Conservation (phyloP, 2,797 vertebrate genomes). For the Parotocinclus haroldoi region DNA sequence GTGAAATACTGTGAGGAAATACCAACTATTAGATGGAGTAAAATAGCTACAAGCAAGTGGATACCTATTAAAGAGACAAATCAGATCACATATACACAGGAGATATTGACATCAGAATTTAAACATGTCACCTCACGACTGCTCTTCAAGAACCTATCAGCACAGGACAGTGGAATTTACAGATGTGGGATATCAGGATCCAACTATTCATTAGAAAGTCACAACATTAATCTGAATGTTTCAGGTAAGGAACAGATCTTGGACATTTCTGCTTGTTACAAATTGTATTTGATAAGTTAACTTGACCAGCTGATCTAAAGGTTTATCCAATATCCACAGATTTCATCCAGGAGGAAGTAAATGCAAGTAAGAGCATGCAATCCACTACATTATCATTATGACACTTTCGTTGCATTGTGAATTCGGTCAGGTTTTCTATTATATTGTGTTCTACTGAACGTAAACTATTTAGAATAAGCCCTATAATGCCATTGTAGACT, state of each 20-base stretch:
- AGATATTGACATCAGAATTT: fast-evolving
- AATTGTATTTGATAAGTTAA: background rate
- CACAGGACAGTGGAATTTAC: slow-evolving; percentile 49
- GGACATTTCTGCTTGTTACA: background rate
- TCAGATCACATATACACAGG: slow-evolving; percentile 39
- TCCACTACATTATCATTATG: background rate
- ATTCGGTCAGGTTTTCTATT: too few relatives aligned
- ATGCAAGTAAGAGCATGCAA: background rate
- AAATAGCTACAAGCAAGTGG: slow-evolving; percentile 6
- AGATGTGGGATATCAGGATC: slow-evolving; percentile 23
- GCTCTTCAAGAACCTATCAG: slow-evolving; percentile 52
- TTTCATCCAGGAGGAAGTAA: background rate
- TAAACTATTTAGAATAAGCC: too few relatives aligned
- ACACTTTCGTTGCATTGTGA: background rate
- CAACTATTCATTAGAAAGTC: background rate
- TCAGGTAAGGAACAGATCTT: slow-evolving; percentile 50
- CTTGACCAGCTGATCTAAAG: too few relatives aligned
- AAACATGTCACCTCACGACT: slow-evolving; percentile 45
- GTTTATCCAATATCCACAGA: background rate
- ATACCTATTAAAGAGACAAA: background rate
- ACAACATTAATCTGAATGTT: slow-evolving; percentile 54
- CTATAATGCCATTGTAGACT: too few relatives aligned
- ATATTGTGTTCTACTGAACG: too few relatives aligned
- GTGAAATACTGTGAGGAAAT: slow-evolving; percentile 45
- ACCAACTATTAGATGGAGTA: slow-evolving; percentile 51